These are phyloP conservation scores for Rapana venosa DNA, from an alignment of 2,888 invertebrate genomes.

Conservation along the genomic window DNA sequence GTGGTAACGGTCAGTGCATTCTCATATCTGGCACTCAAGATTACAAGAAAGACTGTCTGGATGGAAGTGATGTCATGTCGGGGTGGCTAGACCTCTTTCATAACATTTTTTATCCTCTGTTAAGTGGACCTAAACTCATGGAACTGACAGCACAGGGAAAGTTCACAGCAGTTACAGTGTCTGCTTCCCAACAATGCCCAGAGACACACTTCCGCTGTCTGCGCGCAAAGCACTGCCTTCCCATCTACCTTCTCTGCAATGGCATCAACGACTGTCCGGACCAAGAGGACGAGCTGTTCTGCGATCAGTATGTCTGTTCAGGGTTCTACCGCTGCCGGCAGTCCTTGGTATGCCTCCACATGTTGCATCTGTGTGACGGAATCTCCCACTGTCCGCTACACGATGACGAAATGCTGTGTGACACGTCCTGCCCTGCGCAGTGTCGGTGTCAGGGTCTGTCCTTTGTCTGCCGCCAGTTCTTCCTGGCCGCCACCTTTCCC, in stretches of 20 bases:
- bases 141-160: neutral
- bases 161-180: neutral
- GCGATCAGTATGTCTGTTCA: conserved; percentile 26
- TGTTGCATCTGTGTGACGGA: conserved; percentile 46
- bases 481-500: neutral
- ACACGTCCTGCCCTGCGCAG: neutral
- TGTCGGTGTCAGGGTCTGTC: conserved; percentile 38
- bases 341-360: conserved; percentile 35
- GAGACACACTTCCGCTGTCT: conserved; percentile 27
- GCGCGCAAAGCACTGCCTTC: conserved; percentile 11
- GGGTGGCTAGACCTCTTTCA: no score
- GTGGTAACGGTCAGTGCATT: conserved; percentile 28
- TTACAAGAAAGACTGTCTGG: neutral
- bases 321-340: conserved; percentile 45
- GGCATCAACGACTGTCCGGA: conserved; percentile 29
- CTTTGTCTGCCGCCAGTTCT: neutral
- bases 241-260: conserved; percentile 34
- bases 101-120: neutral
- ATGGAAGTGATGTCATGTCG: neutral
- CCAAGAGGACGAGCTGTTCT: conserved; percentile 33
- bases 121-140: neutral
- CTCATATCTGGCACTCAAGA: neutral
- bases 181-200: conserved; percentile 7
- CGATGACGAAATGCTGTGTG: conserved; percentile 45
- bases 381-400: conserved; percentile 45